phyloP scores from a whole-genome alignment of 2,113 vertebrate species.

The Strix uralensis region DNA sequence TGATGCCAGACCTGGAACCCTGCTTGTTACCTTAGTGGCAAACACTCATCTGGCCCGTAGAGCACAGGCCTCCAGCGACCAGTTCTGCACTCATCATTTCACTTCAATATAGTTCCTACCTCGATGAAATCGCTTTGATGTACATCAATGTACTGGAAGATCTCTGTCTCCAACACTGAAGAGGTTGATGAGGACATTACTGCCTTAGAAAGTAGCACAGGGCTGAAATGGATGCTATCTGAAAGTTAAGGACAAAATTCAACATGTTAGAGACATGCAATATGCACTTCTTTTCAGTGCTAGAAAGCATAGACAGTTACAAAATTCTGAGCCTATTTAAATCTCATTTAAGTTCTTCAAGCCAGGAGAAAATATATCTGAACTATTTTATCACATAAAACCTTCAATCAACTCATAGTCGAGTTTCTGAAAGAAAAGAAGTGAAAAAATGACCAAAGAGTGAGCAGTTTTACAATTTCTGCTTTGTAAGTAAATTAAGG shows the following conservation, averaged over 20 bases:
- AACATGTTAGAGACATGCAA: neutral
- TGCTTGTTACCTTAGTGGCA: neutral
- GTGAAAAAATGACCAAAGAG: neutral
- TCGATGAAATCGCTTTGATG: conserved; percentile 68
- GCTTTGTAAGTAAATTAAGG: neutral
- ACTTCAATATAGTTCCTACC: conserved; percentile 25
- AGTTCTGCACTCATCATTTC: neutral
- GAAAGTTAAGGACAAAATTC: neutral
- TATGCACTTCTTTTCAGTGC: neutral
- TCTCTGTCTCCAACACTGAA: neutral
- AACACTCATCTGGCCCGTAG: fast-evolving
- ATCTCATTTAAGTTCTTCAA: neutral
- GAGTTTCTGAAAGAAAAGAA: neutral
- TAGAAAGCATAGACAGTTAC: neutral
- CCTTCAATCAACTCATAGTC: neutral
- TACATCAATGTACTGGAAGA: conserved; percentile 67
- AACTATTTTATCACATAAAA: neutral
- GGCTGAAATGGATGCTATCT: neutral
- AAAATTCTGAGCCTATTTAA: neutral
- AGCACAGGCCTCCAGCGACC: neutral
- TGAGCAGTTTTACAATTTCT: neutral
- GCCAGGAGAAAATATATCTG: neutral
- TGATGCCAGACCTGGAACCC: neutral
- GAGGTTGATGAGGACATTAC: neutral
- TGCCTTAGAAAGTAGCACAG: neutral